phyloP scores from a whole-genome alignment of 37 sponge, comb jelly and placozoan genomes.

The Amphimedon queenslandica region DNA sequence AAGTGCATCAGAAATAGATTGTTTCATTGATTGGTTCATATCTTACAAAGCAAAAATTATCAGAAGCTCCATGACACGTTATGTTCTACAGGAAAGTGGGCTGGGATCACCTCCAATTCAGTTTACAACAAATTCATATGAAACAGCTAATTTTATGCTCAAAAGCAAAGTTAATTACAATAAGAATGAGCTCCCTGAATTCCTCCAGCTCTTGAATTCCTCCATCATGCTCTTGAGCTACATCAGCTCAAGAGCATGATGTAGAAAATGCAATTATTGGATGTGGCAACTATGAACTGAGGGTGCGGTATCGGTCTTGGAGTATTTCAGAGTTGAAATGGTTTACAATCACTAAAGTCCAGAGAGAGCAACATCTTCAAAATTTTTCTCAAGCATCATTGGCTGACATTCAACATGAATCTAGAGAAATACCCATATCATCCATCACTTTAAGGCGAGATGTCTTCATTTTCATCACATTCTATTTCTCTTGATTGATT shows the following conservation, averaged over 20 bases:
- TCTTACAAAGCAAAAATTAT: too few relatives aligned
- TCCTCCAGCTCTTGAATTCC: conserved; percentile 11
- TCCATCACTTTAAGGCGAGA: too few relatives aligned
- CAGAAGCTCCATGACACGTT: neutral
- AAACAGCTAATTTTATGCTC: conserved; percentile 26
- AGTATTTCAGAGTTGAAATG: conserved; percentile 15
- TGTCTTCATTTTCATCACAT: conserved; percentile 7
- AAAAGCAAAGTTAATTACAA: conserved; percentile 42
- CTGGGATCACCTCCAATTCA: conserved; percentile 24
- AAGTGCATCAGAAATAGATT: too few relatives aligned
- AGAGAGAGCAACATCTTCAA: too few relatives aligned
- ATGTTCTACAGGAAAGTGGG: conserved; percentile 21
- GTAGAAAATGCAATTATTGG: too few relatives aligned
- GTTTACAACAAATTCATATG: conserved; percentile 37
- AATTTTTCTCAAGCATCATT: too few relatives aligned
- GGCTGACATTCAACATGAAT: too few relatives aligned
- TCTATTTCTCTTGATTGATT: conserved; percentile 17
- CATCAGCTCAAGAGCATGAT: conserved; percentile 21
- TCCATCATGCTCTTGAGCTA: neutral
- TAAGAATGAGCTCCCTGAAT: conserved; percentile 15
- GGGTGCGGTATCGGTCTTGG: conserved; percentile 12
- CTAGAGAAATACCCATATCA: too few relatives aligned
- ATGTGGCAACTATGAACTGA: too few relatives aligned
- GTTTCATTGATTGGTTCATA: too few relatives aligned
- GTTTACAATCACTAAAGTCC: conserved; percentile 45